Evolutionary conservation across 2,888 invertebrate species (phyloP), one percentile per base, ranked within the genome.

Genomic region (Drosophila picticornis): DNA sequence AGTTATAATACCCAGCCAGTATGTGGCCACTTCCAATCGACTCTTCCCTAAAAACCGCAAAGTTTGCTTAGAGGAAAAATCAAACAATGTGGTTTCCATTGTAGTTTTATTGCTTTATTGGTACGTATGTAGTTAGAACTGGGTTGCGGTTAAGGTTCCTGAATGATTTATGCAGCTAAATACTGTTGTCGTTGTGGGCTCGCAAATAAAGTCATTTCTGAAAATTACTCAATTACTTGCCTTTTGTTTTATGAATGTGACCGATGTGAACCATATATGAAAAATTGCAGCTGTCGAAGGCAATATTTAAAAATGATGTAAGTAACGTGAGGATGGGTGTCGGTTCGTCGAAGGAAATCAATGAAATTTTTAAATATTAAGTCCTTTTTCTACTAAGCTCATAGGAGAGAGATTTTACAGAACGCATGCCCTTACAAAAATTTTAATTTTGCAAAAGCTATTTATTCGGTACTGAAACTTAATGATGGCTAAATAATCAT

Each of bases 121-220:
- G 11, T 19, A 34, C 22, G 13, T 19, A 22, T 29, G 13, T 19
- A 22, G 32, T 40, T 19, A n/a, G 13, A 19, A 22, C 1, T 4
- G 0, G 0, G 10, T 10, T 57, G 75, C n/a, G 71, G 77, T 66
- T 55, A 7, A 25, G 29, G 16, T 25, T 31, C 19, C 4, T 79
- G 32, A 40, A 79, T 75, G 36, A 71, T 74, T 66, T 29, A 77
- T 40, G 7, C n/a, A 36, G 27, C 11, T 59, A 74, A 69, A 68
- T 59, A 48, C 34, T 53, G 55, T 59, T 74, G 48, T 63, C 63
- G 43, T 46, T 46, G n/a, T 13, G 19, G 10, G 32, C 4, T 32
- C 4, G 25, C 25, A 53, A 79, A 71, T 63, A n/a, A 50, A 65
- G 56, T 46, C 38, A 78, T 70, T 70, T 69, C 25, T 2, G 19